phyloP scores from a whole-genome alignment of 2,888 invertebrate genomes.

The Chrysomela aeneicollis region DNA sequence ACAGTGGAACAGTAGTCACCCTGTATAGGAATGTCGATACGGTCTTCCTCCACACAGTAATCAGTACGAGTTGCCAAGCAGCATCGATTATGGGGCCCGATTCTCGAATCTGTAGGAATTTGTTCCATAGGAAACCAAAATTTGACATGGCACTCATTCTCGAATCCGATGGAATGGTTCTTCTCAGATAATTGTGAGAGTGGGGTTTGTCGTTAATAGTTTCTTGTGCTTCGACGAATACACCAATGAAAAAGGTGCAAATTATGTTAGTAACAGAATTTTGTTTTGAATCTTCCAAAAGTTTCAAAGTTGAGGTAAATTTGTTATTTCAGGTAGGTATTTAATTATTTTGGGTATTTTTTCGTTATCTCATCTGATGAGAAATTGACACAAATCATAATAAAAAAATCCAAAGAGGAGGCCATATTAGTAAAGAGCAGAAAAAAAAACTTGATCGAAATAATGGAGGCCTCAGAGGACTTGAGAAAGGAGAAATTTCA shows the following conservation, averaged over 20 bases:
- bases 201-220: neutral
- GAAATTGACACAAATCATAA: neutral
- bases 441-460: slow-evolving; percentile 8
- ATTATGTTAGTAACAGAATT: no score
- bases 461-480: neutral
- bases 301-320: no score
- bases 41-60: no score
- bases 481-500: slow-evolving; percentile 9
- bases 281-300: no score
- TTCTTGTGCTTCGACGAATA: neutral
- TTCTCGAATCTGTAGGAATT: slow-evolving; percentile 10
- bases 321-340: no score
- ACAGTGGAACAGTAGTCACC: no score
- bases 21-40: no score
- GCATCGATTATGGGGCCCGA: no score
- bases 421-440: neutral
- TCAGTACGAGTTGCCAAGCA: no score
- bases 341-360: no score
- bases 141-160: neutral
- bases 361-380: neutral
- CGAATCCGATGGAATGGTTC: neutral
- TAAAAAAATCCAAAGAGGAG: slow-evolving; percentile 3
- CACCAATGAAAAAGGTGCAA: neutral
- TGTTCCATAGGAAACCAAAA: neutral
- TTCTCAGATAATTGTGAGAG: slow-evolving; percentile 1